phyloP scores from a whole-genome alignment of 2,113 vertebrate genomes.

The Phalacrocorax brasilianus region DNA sequence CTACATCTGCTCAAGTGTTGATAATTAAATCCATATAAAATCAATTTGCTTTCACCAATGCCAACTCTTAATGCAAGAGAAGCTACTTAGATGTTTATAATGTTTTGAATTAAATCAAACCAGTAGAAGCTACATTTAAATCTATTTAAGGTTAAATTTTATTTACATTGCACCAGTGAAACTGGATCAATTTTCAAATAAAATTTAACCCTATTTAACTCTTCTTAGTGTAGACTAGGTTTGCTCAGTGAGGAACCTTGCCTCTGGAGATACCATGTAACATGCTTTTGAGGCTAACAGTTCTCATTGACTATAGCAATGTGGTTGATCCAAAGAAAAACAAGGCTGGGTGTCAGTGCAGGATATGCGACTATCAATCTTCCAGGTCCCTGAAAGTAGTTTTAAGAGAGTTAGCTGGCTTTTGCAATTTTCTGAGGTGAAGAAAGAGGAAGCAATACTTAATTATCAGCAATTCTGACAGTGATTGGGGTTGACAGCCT shows the following conservation, averaged over 20 bases:
- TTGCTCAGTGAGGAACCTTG: neutral
- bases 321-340: neutral
- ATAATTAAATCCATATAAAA: neutral
- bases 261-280: neutral
- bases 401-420: neutral
- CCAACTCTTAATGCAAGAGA: neutral
- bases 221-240: neutral
- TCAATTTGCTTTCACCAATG: neutral
- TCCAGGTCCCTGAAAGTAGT: neutral
- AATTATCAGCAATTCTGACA: neutral
- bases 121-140: neutral
- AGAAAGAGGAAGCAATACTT: neutral
- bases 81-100: neutral
- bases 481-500: neutral
- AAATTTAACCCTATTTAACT: neutral
- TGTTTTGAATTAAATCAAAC: neutral
- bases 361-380: neutral
- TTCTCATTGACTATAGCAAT: neutral
- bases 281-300: neutral
- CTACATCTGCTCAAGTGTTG: neutral
- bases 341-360: neutral
- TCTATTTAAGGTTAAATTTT: neutral
- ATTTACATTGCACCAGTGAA: neutral
- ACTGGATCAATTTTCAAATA: neutral
- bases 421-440: neutral